phyloP scores from a whole-genome alignment of 2,113 vertebrate species.

The Muntiacus muntjak region DNA sequence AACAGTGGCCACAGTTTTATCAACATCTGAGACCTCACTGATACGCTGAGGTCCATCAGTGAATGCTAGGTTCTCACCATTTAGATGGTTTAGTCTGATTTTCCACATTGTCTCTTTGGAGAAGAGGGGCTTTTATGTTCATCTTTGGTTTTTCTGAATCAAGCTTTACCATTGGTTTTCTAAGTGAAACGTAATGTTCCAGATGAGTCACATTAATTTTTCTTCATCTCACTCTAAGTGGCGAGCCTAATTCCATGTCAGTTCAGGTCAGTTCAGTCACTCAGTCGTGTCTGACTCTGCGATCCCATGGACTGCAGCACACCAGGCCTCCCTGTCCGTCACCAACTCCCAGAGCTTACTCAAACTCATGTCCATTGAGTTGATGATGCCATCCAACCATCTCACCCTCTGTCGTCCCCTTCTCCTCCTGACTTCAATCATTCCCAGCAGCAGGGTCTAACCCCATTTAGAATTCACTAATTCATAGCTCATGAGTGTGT shows the following conservation, averaged over 20 bases:
- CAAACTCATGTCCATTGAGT: not conserved
- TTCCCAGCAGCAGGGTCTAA: not conserved
- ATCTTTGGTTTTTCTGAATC: not conserved
- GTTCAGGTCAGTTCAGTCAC: not conserved
- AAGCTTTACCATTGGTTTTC: not conserved
- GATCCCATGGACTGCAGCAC: accelerated
- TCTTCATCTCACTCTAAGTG: not conserved
- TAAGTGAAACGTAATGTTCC: not conserved
- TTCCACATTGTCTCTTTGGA: not conserved
- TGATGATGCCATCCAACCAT: not conserved
- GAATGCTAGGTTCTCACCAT: not conserved
- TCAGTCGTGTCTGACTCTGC: not conserved
- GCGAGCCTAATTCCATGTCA: not conserved
- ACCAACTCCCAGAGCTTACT: not conserved
- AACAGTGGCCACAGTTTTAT: accelerated
- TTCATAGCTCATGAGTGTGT: not conserved
- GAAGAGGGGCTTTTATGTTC: not conserved
- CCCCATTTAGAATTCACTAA: not conserved
- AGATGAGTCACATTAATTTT: not conserved
- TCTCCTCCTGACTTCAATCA: not conserved
- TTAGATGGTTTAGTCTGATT: not conserved
- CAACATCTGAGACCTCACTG: not conserved
- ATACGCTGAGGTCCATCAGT: not conserved
- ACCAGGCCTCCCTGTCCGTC: not conserved
- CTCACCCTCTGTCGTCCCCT: not conserved